phyloP scores from a whole-genome alignment of 2,113 vertebrate genomes.

The Pycnonotus jocosus region DNA sequence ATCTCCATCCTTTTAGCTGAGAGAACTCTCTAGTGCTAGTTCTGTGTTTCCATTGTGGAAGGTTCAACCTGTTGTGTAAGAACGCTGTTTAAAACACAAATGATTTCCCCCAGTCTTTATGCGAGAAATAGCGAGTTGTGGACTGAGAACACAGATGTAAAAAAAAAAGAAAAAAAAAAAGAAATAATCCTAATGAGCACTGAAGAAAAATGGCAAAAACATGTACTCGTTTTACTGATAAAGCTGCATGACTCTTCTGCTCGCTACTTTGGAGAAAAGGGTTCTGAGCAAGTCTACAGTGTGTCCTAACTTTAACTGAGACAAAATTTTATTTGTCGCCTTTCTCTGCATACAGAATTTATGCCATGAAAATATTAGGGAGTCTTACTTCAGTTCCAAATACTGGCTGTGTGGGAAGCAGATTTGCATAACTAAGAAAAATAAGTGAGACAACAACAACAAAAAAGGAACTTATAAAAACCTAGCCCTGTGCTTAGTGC shows the following conservation, averaged over 20 bases:
- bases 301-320: conserved; percentile 16
- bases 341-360: conserved; percentile 30
- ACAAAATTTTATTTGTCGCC: not conserved
- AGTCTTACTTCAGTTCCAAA: conserved; percentile 27
- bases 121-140: not conserved
- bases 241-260: conserved; percentile 38
- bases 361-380: conserved; percentile 27
- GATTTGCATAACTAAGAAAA: conserved; percentile 3
- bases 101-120: not conserved
- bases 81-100: not conserved
- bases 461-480: not conserved
- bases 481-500: not conserved
- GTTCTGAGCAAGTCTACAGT: conserved; percentile 8
- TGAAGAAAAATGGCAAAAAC: conserved; percentile 39
- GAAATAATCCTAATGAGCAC: not conserved
- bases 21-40: conserved; percentile 34
- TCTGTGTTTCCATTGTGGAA: conserved; percentile 30
- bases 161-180: not conserved
- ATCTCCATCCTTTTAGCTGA: conserved; percentile 10
- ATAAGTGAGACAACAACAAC: not conserved
- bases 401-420: conserved; percentile 9
- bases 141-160: conserved; percentile 17
- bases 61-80: not conserved
- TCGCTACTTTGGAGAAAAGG: conserved; percentile 7
- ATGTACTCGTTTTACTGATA: not conserved